Base-by-base conservation (phyloP, 2,113 vertebrate species). In the Geothlypis trichas region DNA sequence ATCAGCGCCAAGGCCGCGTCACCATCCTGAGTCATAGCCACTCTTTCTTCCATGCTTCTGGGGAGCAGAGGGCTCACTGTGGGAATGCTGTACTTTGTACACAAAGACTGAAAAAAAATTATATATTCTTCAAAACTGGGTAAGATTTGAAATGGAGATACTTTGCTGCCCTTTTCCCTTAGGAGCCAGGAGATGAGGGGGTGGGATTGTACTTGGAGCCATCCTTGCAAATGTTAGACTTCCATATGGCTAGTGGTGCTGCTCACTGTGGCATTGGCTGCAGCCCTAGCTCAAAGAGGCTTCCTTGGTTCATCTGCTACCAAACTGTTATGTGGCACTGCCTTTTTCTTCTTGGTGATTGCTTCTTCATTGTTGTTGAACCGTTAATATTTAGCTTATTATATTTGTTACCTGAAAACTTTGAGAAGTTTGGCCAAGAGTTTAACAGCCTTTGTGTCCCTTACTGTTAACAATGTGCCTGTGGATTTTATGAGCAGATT, bases 151-250 rank as follows among this genome's bases (percentile, higher is more conserved):
- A 73, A 78, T 4, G 42, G 35, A 82, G 57, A 63, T 59, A 74
- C 62, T 83, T 95, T 77, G 5, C 47, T 87, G 74, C 47, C 87
- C 89, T 95, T 89, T 95, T 96, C 59, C 63, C 27, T 95, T 33
- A 61, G 88, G 41, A 96, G 86, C 47, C 69, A 88, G 92, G 90
- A 95, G 80, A 95, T 91, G 85, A 95, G 83, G 77, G 84, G 94
- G 77, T 85, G 75, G 80, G 77, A 88, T 66, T 93, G 86, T 87
- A 89, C 90, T 94, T 91, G 57, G 51, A 97, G 87, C 42, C 44
- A 87, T 94, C 81, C 51, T 85, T 95, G 88, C 73, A 86, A 78
- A 52, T 80, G 94, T 92, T 94, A 96, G 55, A 24, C 42, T 91
- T 71, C 84, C 93, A 97, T 85, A 90, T 95, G 90, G 85, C 65